Conservation (phyloP, 2,797 vertebrate genomes). For the Lates japonicus region DNA sequence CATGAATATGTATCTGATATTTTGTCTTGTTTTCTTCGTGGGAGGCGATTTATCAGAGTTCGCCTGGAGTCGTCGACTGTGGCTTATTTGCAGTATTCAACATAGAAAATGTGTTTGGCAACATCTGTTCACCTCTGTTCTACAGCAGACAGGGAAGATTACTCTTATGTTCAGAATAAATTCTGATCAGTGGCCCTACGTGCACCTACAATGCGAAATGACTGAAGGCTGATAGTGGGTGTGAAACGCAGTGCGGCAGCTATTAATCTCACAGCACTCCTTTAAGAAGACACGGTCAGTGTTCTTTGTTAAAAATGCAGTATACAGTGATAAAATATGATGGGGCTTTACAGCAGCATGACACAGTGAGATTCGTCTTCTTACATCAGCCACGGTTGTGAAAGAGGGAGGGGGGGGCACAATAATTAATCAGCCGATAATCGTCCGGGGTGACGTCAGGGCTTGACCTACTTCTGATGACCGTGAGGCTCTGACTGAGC, state of each 20-base stretch:
- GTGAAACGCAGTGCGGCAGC: not conserved
- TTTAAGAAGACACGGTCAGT: not conserved
- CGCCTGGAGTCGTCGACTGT: not conserved
- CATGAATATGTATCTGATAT: not conserved
- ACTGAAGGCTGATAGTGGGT: not conserved
- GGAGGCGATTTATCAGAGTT: not conserved
- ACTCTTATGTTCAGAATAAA: not conserved
- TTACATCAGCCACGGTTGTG: not conserved
- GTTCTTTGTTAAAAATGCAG: not conserved
- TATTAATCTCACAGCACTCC: not conserved
- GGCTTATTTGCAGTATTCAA: constrained; percentile 12
- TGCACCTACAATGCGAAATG: not conserved
- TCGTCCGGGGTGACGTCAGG: constrained; percentile 51
- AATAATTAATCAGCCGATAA: constrained; percentile 66
- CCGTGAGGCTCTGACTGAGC: constrained; percentile 21
- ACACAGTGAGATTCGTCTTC: constrained; percentile 4
- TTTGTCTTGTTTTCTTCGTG: not conserved
- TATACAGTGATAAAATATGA: too few species aligned
- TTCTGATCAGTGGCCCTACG: not conserved
- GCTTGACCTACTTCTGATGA: constrained; percentile 65
- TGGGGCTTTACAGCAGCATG: not conserved
- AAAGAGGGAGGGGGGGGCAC: constrained; percentile 15
- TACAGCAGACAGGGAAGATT: not conserved
- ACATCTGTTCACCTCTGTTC: not conserved
- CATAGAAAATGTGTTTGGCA: not conserved